A percentile compares a stretch with the other conserved stretches of the same genome.
Conservation (phyloP, 2,797 vertebrate species). For the Adrianichthys oophorus region DNA sequence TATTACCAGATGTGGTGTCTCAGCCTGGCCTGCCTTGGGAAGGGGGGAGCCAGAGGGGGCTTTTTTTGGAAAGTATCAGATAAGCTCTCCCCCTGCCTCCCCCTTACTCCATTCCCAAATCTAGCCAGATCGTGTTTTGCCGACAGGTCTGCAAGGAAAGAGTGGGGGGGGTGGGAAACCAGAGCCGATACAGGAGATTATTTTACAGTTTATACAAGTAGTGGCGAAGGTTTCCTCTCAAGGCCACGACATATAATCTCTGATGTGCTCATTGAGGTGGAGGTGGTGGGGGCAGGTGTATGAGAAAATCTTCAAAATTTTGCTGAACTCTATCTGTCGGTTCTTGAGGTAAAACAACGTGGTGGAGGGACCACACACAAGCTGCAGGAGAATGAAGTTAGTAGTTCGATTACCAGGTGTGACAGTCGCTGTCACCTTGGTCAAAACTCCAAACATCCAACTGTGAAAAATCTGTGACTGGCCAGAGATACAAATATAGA, state of each 20-base stretch:
- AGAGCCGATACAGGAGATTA: slow-evolving; percentile 84
- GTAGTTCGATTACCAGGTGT: slow-evolving; percentile 1
- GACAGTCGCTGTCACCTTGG: background rate
- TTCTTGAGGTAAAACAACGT: slow-evolving; percentile 7
- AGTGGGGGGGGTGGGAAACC: slow-evolving; percentile 89
- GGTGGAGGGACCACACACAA: slow-evolving; percentile 16
- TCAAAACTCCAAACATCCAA: no score
- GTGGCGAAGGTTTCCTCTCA: slow-evolving; percentile 93
- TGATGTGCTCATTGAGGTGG: slow-evolving; percentile 84
- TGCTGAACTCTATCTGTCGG: slow-evolving; percentile 28
- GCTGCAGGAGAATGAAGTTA: slow-evolving; percentile 1
- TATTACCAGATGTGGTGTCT: slow-evolving; percentile 98
- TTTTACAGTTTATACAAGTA: slow-evolving; percentile 97
- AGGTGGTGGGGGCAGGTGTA: slow-evolving; percentile 51
- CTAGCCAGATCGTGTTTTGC: slow-evolving; percentile 92
- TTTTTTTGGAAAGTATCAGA: slow-evolving; percentile 92
- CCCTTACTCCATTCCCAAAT: slow-evolving; percentile 89
- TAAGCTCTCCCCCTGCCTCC: slow-evolving; percentile 80
- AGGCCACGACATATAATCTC: slow-evolving; percentile 91
- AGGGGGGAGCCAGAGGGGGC: slow-evolving; percentile 76
- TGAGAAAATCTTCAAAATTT: slow-evolving; percentile 72
- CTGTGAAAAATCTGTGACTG: no score
- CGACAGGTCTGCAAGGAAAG: slow-evolving; percentile 90
- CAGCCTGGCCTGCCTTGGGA: slow-evolving; percentile 84
- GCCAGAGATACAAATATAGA: no score